phyloP scores from a whole-genome alignment of 1,140 invertebrate genomes.

The Drosophila truncata region DNA sequence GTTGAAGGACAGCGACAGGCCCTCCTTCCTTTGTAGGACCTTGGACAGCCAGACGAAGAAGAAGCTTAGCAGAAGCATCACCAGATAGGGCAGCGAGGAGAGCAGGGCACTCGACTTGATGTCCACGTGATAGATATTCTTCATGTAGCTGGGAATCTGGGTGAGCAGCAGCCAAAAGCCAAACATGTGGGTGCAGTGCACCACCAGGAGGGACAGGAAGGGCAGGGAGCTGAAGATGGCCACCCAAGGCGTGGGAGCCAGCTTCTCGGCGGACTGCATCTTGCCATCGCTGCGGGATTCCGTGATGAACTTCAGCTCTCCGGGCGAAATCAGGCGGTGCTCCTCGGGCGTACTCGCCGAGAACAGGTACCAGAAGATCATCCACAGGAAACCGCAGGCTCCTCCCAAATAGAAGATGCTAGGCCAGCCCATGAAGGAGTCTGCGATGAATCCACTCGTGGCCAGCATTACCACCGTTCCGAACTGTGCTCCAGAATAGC shows the following conservation, averaged over 20 bases:
- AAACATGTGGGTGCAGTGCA: constrained; percentile 97
- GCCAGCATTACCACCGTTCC: constrained; percentile 91
- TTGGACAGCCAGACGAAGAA: constrained; percentile 89
- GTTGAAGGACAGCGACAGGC: constrained; percentile 86
- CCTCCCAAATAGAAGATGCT: constrained; percentile 93
- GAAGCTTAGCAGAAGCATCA: constrained; percentile 90
- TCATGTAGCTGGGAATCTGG: constrained; percentile 96
- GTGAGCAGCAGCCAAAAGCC: constrained; percentile 97
- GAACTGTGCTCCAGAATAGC: constrained; percentile 89
- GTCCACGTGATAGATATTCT: constrained; percentile 91
- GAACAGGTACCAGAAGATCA: constrained; percentile 88
- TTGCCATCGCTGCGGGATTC: constrained; percentile 73
- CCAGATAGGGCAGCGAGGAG: constrained; percentile 92
- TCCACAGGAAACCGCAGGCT: constrained; percentile 87
- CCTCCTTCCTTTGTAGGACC: constrained; percentile 87
- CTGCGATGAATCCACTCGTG: constrained; percentile 88
- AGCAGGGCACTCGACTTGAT: constrained; percentile 90
- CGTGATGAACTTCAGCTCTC: constrained; percentile 89
- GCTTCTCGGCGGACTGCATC: constrained; percentile 53
- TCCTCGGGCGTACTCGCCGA: constrained; percentile 89
- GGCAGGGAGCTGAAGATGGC: constrained; percentile 91
- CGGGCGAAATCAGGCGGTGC: constrained; percentile 86
- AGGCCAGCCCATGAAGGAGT: constrained; percentile 90
- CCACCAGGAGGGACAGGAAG: constrained; percentile 93
- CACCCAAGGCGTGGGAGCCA: constrained; percentile 89